Evolutionary conservation across 2,888 invertebrate genomes (phyloP).

Genomic region (Glyphotaelius pellucidus): DNA sequence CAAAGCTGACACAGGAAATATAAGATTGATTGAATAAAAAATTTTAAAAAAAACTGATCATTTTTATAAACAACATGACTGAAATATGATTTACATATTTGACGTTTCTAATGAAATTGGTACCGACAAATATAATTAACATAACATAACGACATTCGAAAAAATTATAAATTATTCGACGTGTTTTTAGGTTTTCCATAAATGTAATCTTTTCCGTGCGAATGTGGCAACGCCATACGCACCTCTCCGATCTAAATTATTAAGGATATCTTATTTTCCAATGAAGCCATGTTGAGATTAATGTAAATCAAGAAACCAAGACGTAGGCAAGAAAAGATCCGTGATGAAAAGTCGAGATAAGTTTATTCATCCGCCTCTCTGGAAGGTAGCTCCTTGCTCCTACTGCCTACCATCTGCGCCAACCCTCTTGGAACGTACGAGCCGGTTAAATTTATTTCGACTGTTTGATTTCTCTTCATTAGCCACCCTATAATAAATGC

Average conservation of each 20-base stretch:
- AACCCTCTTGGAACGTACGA: neutral
- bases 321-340: slow-evolving; percentile 52
- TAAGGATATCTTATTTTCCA: slow-evolving; percentile 38
- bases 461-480: neutral
- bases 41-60: no score
- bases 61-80: no score
- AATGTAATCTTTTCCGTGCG: neutral
- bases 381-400: neutral
- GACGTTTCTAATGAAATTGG: neutral
- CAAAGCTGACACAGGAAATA: no score
- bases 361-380: slow-evolving; percentile 49
- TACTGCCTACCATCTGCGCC: neutral
- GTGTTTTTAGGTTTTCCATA: neutral
- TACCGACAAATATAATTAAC: neutral
- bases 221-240: neutral
- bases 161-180: neutral
- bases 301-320: slow-evolving; percentile 55
- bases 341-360: slow-evolving; percentile 56
- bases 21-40: no score
- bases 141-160: neutral
- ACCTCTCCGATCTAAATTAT: neutral
- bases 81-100: no score
- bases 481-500: neutral
- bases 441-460: neutral
- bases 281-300: slow-evolving; percentile 58